A percentile compares a stretch with the other conserved stretches of the same genome.
Evolutionary conservation across 2,113 vertebrate genomes (phyloP).

Genomic region (chimpanzee (Pan troglodytes)): DNA sequence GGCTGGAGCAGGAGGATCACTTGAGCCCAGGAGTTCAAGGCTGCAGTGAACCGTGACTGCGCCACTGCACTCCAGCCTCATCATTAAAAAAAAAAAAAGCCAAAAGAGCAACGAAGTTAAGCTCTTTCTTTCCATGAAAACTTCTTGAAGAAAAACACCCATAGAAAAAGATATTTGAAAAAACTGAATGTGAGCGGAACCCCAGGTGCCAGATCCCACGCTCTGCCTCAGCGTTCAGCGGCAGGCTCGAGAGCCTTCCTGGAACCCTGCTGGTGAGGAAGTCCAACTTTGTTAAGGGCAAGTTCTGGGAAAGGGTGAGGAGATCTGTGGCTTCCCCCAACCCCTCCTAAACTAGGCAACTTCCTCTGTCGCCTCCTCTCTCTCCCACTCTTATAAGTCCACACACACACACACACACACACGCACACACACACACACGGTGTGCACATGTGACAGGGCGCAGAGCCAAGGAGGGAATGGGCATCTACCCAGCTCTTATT

Average conservation of each 20-base stretch:
- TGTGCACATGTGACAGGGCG: rapidly evolving
- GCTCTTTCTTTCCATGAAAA: background rate
- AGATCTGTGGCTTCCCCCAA: background rate
- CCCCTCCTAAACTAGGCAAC: background rate
- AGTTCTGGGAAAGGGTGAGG: background rate
- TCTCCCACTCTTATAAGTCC: background rate
- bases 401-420: background rate
- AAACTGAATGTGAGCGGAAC: background rate
- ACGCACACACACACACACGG: background rate
- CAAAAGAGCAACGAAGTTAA: background rate
- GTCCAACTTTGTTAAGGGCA: background rate
- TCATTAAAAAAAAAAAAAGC: background rate
- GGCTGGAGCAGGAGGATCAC: too few relatives aligned
- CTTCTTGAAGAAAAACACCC: background rate
- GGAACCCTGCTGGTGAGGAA: background rate
- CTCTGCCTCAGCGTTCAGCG: background rate
- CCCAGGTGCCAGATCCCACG: background rate
- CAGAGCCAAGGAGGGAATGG: background rate
- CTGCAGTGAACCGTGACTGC: too few relatives aligned
- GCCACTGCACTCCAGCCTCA: too few relatives aligned
- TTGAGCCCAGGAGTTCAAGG: too few relatives aligned
- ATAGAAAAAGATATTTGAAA: background rate
- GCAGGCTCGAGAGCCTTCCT: background rate
- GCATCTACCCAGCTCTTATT: background rate
- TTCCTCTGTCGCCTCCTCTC: background rate